Evolutionary conservation across 1,140 invertebrate species (phyloP), one percentile per base, ranked within the genome.

Genomic region (Temnothorax longispinosus): DNA sequence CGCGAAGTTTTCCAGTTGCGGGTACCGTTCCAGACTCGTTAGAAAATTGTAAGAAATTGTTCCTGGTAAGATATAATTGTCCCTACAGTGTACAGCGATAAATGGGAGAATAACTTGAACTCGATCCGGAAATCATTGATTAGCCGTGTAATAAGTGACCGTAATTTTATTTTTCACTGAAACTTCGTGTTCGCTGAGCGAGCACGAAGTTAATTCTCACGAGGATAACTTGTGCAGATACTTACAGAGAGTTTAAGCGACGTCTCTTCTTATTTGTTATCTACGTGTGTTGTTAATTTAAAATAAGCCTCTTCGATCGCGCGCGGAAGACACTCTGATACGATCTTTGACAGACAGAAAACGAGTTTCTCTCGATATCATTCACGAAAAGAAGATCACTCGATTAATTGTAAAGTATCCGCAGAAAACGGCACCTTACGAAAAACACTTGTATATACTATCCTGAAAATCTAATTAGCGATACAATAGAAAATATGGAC

Each of bases 31-130:
- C 35, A 80, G 44, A 81, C 47, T 15, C 13, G 47, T 64, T 52
- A 35, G 64, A 81, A 71, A 81, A 81, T 71, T 52, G 13, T 35
- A 50, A 69, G 47, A 81, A 81, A 81, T 81, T 81, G 35, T 81
- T 81, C 50, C 8, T 50, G 8, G 62, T 32, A 56, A 44, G 64
- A 71, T 69, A 54, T 69, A 80, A 67, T 81, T 81, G 65, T 81
- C 35, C 10, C 44, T 27, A 27, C 38, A 2, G 58, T 27, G 58
- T 64, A 27, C n/a, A 7, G 77, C 47, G 35, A 47, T 54, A 41
- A 69, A 69, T 44, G 21, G 21, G n/a, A 80, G 47, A 58, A 81
- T 56, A 56, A 81, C 62, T 67, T 50, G 62, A 54, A 69, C 52
- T n/a, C 77, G 35, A 81, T 54, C 35, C 64, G 64, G 64, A 81